Evolutionary conservation across 2,797 vertebrate genomes (phyloP).

Genomic region (Xiphophorus birchmanni): DNA sequence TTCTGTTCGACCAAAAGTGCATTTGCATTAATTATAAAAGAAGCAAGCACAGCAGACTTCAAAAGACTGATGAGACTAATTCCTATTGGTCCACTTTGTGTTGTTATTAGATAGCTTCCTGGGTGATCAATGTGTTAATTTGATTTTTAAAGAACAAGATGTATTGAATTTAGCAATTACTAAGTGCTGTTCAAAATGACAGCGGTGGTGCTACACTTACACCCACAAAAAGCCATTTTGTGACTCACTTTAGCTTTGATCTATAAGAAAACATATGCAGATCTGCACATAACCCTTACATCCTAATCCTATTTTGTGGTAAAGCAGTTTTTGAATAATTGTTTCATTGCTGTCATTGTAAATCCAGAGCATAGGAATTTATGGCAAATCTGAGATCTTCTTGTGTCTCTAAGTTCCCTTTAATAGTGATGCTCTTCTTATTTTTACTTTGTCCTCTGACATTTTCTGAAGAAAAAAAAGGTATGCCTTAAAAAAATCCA

Average conservation of each 20-base stretch:
- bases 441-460: constrained; percentile 31
- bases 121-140: constrained; percentile 73
- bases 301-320: constrained; percentile 53
- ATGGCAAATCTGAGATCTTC: constrained; percentile 14
- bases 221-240: constrained; percentile 55
- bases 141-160: constrained; percentile 76
- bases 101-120: constrained; percentile 65
- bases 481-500: constrained; percentile 28
- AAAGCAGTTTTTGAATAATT: constrained; percentile 44
- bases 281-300: constrained; percentile 36
- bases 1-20: constrained; percentile 32
- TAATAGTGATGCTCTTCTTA: constrained; percentile 27
- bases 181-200: constrained; percentile 55
- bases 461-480: constrained; percentile 3
- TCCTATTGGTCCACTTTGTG: constrained; percentile 49
- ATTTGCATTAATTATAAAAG: constrained; percentile 52
- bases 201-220: constrained; percentile 44
- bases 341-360: constrained; percentile 32
- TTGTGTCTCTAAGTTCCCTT: constrained; percentile 26
- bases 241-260: constrained; percentile 51
- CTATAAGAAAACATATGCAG: constrained; percentile 47
- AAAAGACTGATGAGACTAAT: constrained; percentile 60
- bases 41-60: constrained; percentile 51
- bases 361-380: constrained; percentile 38
- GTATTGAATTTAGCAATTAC: constrained; percentile 70